Base-by-base conservation (phyloP, 2,797 vertebrate species). In the Premnoplex brunnescens region DNA sequence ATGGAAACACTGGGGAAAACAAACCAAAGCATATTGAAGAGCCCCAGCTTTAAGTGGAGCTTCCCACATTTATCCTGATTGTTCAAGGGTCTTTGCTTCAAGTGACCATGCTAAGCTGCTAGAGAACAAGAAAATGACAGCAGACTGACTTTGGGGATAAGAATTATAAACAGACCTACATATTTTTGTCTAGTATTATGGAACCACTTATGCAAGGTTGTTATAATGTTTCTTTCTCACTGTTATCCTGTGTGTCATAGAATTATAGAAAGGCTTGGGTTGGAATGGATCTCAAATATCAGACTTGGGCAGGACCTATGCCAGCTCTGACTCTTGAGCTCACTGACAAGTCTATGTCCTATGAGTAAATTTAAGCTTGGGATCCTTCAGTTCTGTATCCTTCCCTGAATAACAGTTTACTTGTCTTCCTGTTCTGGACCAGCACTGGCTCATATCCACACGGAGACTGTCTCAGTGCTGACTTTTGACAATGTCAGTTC, bases 51-150 rank as follows among this genome's bases (percentile, higher is more conserved):
- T 60, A 46, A 62, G 32, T 34, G 51, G 13, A 75, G 13, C n/a
- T 68, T 64, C 34, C n/a, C 0, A 0, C 7, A 39, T 32, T 2
- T 34, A 22, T 62, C 2, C 1, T 63, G 67, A 46, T n/a, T 51
- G 37, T 63, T 78, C 44, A 64, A 80, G n/a, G 22, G 12, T 5
- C 39, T 34, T 20, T 48, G 7, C 39, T 62, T 62, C 43, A 55
- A 62, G 36, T 37, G 51, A 27, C 36, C 23, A 6, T 19, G 34
- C 23, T n/a, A 43, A 78, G 80, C 13, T 46, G 24, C 21, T 55
- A n/a, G 9, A 60, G 36, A 48, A 41, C 11, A 39, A 48, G 43
- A 32, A 78, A 62, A 84, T 24, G 8, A 49, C 8, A 71, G 26
- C 37, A 81, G 34, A 48, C 32, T 36, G 34, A 36, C 20, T 48